phyloP scores from a whole-genome alignment of 2,113 vertebrate genomes.

The Periophthalmodon schlosseri region DNA sequence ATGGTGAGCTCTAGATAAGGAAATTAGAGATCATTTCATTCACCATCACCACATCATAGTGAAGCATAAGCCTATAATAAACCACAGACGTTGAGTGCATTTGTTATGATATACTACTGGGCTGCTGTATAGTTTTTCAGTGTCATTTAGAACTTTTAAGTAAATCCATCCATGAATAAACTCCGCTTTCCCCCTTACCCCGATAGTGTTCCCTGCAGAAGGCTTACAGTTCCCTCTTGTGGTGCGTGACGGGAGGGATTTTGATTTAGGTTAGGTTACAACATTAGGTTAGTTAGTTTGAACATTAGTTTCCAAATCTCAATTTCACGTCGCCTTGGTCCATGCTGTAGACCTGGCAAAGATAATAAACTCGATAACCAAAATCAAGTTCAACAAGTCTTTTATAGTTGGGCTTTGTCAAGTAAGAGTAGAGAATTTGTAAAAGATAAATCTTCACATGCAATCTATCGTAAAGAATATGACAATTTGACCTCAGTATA shows the following conservation, averaged over 20 bases:
- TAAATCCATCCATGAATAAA: not conserved
- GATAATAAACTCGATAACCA: not conserved
- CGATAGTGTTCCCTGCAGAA: not conserved
- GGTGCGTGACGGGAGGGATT: not conserved
- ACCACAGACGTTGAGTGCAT: not conserved
- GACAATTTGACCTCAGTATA: not conserved
- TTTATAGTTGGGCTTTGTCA: not conserved
- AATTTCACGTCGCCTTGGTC: not conserved
- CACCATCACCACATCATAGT: not conserved
- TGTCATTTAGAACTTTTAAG: not conserved
- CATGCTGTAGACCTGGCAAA: not conserved
- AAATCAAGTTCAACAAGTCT: not conserved
- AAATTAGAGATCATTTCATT: not conserved
- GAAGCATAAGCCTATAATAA: not conserved
- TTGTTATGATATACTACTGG: not conserved
- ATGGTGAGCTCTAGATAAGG: not conserved
- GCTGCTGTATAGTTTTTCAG: not conserved
- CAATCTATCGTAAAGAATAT: not conserved
- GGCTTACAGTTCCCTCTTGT: constrained; percentile 32
- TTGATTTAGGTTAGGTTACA: not conserved
- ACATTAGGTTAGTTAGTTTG: not conserved
- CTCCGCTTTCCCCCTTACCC: not conserved
- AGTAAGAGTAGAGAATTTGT: not conserved
- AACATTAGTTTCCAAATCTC: not conserved
- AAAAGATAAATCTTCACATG: not conserved